phyloP scores from a whole-genome alignment of 2,113 vertebrate genomes.

The Notechis scutatus region DNA sequence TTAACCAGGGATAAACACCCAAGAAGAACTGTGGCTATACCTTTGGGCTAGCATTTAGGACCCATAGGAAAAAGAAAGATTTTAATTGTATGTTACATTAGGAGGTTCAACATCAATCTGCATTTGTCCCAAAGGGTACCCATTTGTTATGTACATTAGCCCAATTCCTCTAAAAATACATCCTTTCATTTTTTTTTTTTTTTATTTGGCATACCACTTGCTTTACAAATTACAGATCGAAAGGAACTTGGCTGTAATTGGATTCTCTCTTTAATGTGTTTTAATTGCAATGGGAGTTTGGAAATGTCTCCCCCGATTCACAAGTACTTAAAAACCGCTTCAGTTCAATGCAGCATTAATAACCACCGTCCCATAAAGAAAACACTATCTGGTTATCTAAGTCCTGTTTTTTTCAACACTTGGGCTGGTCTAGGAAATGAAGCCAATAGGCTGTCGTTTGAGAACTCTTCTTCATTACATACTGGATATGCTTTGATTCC shows the following conservation, averaged over 20 bases:
- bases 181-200: neutral
- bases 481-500: neutral
- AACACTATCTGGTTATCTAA: neutral
- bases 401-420: neutral
- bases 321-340: neutral
- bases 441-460: neutral
- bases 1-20: neutral
- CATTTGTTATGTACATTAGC: neutral
- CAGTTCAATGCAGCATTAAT: neutral
- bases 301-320: neutral
- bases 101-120: neutral
- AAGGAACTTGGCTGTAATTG: neutral
- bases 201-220: neutral
- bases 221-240: neutral
- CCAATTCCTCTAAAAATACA: neutral
- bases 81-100: neutral
- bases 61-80: neutral
- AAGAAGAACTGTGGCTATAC: neutral
- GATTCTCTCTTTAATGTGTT: constrained; percentile 12
- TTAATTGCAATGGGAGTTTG: constrained; percentile 2
- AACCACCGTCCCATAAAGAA: neutral
- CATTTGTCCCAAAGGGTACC: neutral
- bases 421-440: accelerated
- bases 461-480: neutral
- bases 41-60: neutral